A percentile compares a stretch with the other conserved stretches of the same genome.
phyloP scores from a whole-genome alignment of 2,797 vertebrate species.

The Darevskia nairensis region DNA sequence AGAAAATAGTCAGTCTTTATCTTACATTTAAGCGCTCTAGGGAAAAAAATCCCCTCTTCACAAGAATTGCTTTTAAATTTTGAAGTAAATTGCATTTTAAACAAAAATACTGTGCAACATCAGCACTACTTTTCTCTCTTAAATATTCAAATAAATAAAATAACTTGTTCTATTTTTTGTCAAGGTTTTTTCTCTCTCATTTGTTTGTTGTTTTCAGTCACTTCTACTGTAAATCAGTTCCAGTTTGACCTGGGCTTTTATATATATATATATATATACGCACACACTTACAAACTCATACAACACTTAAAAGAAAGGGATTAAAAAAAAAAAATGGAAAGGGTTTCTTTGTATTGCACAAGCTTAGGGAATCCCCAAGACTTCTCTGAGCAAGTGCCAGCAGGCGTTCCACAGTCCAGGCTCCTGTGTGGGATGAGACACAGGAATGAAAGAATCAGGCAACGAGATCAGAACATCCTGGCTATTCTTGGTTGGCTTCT shows the following conservation, averaged over 20 bases:
- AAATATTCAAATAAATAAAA: slow-evolving; percentile 87
- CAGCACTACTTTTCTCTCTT: slow-evolving; percentile 78
- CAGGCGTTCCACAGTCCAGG: slow-evolving; percentile 70
- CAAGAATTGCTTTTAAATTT: slow-evolving; percentile 78
- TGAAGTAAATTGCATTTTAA: slow-evolving; percentile 80
- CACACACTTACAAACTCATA: slow-evolving; percentile 48
- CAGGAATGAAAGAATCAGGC: slow-evolving; percentile 60
- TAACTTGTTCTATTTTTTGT: slow-evolving; percentile 72
- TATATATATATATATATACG: slow-evolving; percentile 29
- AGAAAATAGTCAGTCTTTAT: slow-evolving; percentile 80
- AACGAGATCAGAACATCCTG: slow-evolving; percentile 67
- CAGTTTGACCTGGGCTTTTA: slow-evolving; percentile 75
- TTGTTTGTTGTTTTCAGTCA: slow-evolving; percentile 73
- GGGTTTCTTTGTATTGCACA: slow-evolving; percentile 82
- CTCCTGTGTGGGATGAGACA: slow-evolving; percentile 74
- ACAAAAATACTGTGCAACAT: slow-evolving; percentile 82
- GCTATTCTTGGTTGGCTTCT: slow-evolving; percentile 72
- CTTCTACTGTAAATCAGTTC: slow-evolving; percentile 76
- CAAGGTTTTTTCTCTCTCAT: slow-evolving; percentile 59
- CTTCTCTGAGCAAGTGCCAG: slow-evolving; percentile 68
- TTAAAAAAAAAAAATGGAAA: slow-evolving; percentile 63
- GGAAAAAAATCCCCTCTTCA: slow-evolving; percentile 78
- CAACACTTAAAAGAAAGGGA: slow-evolving; percentile 73
- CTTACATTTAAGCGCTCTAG: slow-evolving; percentile 79
- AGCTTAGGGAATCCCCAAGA: slow-evolving; percentile 76